These are phyloP conservation scores for Barypeithes pellucidus DNA, from an alignment of 2,888 invertebrate species.

Conservation along the genomic window DNA sequence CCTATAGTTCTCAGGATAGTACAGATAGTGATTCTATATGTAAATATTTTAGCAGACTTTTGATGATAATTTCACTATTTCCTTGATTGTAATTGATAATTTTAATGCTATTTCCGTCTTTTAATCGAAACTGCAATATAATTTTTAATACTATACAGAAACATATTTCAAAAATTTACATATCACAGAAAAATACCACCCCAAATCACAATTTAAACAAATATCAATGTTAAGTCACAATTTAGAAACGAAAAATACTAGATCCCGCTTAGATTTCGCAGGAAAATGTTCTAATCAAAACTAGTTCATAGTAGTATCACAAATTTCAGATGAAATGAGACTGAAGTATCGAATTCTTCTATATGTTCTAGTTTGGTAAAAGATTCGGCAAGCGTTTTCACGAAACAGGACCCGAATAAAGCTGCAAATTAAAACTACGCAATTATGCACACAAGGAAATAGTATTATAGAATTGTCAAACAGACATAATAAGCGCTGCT, in stretches of 20 bases:
- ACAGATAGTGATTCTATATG: neutral
- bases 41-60: neutral
- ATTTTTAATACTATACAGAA: neutral
- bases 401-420: too few relatives aligned
- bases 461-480: neutral
- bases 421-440: too few relatives aligned
- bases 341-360: too few relatives aligned
- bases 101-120: neutral
- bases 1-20: neutral
- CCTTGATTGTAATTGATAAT: neutral
- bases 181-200: neutral
- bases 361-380: too few relatives aligned
- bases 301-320: too few relatives aligned
- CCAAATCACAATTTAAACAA: neutral
- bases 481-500: neutral
- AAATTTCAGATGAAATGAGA: too few relatives aligned
- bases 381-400: too few relatives aligned
- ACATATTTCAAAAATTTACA: neutral
- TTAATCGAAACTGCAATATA: neutral
- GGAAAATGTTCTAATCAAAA: too few relatives aligned
- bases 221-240: too few relatives aligned
- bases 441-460: neutral
- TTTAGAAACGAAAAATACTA: too few relatives aligned
- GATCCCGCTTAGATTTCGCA: too few relatives aligned
- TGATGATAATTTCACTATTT: slow-evolving; percentile 2